These are phyloP conservation scores for Heliconius erato DNA, from an alignment of 2,888 invertebrate species.

Conservation along the genomic window DNA sequence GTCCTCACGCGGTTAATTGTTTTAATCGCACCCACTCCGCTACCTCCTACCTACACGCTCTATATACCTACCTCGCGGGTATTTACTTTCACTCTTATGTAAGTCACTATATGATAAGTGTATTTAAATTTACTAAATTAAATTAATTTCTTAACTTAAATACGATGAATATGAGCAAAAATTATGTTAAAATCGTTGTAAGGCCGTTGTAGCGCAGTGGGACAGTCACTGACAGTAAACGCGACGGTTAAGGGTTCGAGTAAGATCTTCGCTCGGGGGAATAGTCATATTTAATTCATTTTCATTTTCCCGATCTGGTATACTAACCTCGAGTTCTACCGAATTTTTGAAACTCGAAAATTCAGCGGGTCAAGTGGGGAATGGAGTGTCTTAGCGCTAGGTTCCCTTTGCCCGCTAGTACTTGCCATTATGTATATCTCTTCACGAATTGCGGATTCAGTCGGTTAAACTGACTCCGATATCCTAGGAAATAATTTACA, in stretches of 20 bases:
- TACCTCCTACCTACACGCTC: neutral
- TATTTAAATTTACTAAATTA: neutral
- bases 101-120: neutral
- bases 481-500: no score
- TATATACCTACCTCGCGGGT: slow-evolving; percentile 8
- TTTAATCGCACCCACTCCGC: slow-evolving; percentile 11
- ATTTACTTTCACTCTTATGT: slow-evolving; percentile 1
- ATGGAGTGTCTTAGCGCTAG: no score
- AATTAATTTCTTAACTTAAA: slow-evolving; percentile 1
- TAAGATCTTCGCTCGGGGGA: neutral
- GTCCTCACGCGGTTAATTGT: slow-evolving; percentile 49
- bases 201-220: neutral
- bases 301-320: neutral
- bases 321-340: no score
- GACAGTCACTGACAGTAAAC: neutral
- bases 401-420: no score
- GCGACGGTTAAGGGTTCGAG: neutral
- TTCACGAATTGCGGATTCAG: no score
- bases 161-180: neutral
- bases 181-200: neutral
- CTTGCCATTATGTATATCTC: no score
- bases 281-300: neutral
- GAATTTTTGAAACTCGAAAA: no score
- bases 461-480: no score
- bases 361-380: no score